Base-by-base conservation (phyloP, 2,888 invertebrate genomes). In the Acronicta alni region DNA sequence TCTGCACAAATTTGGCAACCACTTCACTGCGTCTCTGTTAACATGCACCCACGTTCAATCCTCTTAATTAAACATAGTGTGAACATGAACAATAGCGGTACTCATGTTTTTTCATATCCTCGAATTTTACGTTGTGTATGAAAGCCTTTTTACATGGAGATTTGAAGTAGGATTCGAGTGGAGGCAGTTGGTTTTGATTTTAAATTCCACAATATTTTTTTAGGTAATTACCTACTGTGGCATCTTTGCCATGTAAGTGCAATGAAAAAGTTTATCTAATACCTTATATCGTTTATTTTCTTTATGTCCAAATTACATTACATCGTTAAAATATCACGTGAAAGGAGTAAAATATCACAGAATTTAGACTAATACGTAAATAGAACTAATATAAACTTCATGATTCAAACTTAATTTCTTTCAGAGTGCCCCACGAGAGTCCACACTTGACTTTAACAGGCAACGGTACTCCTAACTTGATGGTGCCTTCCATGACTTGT, bases 381-480 rank as follows among this genome's bases (percentile, higher is more conserved):
- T 41, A 39, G 18, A 43, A 35, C n/a, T n/a, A 30, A 35, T 35
- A 35, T 35, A 8, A 4, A 57, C 35, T 44, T 57, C 59, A 66
- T 66, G 43, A 54, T 65, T 63, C 82, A 70, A 57, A 77, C 53
- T 73, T 70, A 30, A 88, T 72, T 80, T 92, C 90, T 60, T 84
- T 67, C 35, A 93, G 70, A 14, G 79, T 68, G 10, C 98, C 98
- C 99, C 99, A 99, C 30, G 97, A 96, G 53, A 93, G 89, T 0
- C 99, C 99, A 44, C 94, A 92, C 92, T 97, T 98, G 0, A 99
- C 86, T 94, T 98, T 98, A 0, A 99, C 98, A 7, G 98, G 98
- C 57, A 99, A 93, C n/a, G 97, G 96, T 3, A 99, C 97, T 49
- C 95, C 95, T 23, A 99, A 89, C 60, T 93, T 90, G 7, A 96